Base-by-base conservation (phyloP, 2,797 vertebrate species). In the Catharus ustulatus region DNA sequence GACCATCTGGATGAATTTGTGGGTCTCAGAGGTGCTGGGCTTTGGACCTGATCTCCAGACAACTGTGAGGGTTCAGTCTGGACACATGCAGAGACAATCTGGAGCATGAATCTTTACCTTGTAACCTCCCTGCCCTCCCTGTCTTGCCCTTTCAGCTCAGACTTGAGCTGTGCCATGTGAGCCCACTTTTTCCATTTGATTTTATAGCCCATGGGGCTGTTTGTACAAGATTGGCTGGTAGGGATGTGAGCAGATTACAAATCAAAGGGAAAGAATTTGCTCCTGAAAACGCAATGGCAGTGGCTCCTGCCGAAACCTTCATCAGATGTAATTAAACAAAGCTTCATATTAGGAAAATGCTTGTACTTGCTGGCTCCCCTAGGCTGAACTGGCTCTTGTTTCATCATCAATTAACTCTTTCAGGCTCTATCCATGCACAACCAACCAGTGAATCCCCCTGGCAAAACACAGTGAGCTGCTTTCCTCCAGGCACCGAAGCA, bases 201-300 rank as follows among this genome's bases (percentile, higher is more conserved):
- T 91, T 66, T 48, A 30, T 67, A 71, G 87, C 81, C 93, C 10
- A 7, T 69, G 34, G 82, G 86, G 79, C 68, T 95, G 58, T 93
- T 93, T 93, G 80, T 42, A 90, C 75, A 90, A 71, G 87, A 77
- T 16, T 48, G 79, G 59, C 89, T 21, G 10, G 68, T 87, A 61
- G 71, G 84, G 63, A 80, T 66, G 76, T 59, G 34, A 92, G 61
- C 79, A 94, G 88, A 93, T 95, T 89, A 86, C 75, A 15, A 96
- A 94, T 92, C 92, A 95, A 87, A 94, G 79, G 88, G 68, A 90
- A 95, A 54, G 91, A 96, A 96, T 96, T 96, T 91, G 74, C 88
- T 94, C 91, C 90, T 93, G 84, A 95, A 94, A 67, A 79, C 0
- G 14, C 81, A 77, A 40, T 74, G 58, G 76, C 79, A 5, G 78